Base-by-base conservation (phyloP, 2,797 vertebrate species). In the Ammospiza maritima region DNA sequence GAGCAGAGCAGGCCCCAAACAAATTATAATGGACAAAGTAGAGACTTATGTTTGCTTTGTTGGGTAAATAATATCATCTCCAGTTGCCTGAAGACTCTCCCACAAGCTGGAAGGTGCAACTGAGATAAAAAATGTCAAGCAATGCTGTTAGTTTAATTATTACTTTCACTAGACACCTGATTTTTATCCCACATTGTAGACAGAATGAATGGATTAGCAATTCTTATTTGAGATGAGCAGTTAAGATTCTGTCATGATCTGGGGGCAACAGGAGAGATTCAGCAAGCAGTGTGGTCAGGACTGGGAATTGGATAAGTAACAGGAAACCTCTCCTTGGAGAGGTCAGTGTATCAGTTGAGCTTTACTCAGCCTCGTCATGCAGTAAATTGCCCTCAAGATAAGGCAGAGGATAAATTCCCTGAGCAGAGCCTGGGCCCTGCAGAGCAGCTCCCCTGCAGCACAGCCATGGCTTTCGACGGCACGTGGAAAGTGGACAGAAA, bases 361-460 rank as follows among this genome's bases (percentile, higher is more conserved):
- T 99, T 99, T 98, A 98, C 97, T 97, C 98, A 62, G 98, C 98
- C 98, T 99, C 98, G 98, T 99, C 98, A 99, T 75, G 97, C 90
- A 66, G 60, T 40, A 85, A 97, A 98, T 96, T 97, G 85, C 93
- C 93, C 98, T 81, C 11, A 20, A 97, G 99, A 99, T 99, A 99
- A 98, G 97, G 79, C 76, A 76, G 61, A 10, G 38, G 75, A 97
- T 98, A 96, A 98, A 98, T 97, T 94, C 93, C 93, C 95, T 86
- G 29, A 32, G 56, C 96, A 98, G 97, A 96, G 85, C 47, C 61
- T 83, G 3, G 48, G 48, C 72, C 30, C 40, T 75, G 90, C 78
- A 83, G 96, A 96, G 85, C 87, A 48, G 62, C 50, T 21, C 72
- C 48, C 29, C 47, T 18, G 29, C 80, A 58, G 48, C 36, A 54